Percentiles rank a stretch among this genome's conserved stretches.
Conservation (phyloP, 1,140 invertebrate genomes). For the Melitaea cinxia region DNA sequence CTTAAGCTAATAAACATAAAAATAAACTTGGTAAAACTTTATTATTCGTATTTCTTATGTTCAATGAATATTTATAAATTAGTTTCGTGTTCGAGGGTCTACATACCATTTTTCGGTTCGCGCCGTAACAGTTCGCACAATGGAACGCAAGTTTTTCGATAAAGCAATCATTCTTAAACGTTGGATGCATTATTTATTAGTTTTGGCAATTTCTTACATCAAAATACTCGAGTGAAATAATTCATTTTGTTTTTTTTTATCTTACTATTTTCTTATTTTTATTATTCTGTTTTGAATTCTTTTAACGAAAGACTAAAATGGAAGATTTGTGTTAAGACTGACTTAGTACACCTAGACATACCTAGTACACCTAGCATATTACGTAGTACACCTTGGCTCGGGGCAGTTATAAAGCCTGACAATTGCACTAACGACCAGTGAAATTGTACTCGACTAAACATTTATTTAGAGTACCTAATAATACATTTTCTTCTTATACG, state of each 20-base stretch:
- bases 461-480: no score
- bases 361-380: no score
- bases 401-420: no score
- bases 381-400: no score
- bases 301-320: no score
- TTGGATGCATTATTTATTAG: conserved; percentile 22
- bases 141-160: conserved; percentile 21
- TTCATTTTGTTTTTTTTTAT: neutral
- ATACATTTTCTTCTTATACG: no score
- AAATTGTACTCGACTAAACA: no score
- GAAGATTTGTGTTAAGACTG: no score
- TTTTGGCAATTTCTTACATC: neutral
- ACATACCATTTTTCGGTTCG: conserved; percentile 13
- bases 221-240: neutral
- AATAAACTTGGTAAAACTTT: conserved; percentile 9
- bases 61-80: conserved; percentile 18
- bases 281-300: neutral
- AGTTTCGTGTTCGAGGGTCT: conserved; percentile 1
- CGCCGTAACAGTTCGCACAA: conserved; percentile 10
- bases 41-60: conserved; percentile 14
- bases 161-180: conserved; percentile 13
- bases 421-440: no score
- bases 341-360: no score
- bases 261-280: neutral
- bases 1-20: neutral